These are phyloP conservation scores for Agelas oroides DNA, from an alignment of 37 sponge, comb jelly and placozoan species.

Conservation along the genomic window DNA sequence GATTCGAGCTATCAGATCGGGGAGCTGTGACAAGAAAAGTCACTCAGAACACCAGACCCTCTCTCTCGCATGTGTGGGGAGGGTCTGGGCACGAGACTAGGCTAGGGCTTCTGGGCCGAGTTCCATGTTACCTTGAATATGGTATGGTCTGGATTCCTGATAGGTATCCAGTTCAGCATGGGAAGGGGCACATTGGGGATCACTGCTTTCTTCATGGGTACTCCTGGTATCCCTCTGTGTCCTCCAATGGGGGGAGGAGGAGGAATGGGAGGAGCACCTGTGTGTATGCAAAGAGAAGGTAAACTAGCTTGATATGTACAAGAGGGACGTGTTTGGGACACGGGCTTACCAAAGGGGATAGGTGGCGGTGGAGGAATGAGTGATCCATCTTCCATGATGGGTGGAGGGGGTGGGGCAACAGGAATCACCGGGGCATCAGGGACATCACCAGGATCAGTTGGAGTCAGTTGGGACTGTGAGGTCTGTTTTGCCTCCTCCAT, in stretches of 20 bases:
- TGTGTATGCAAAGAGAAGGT: background rate
- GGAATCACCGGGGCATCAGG: conserved; percentile 8
- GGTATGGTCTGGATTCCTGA: conserved; percentile 64
- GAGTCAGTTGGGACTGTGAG: too few relatives aligned
- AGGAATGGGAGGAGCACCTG: conserved; percentile 44
- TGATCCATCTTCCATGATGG: background rate
- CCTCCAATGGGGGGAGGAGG: conserved; percentile 67
- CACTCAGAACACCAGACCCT: too few relatives aligned
- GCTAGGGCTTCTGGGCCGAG: too few relatives aligned
- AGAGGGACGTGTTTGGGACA: background rate
- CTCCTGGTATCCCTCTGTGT: background rate
- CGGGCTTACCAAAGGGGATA: background rate
- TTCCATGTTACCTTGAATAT: conserved; percentile 62
- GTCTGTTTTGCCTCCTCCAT: background rate
- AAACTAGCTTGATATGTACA: background rate
- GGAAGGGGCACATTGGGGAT: conserved; percentile 74
- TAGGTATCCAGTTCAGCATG: conserved; percentile 80
- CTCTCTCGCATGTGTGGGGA: too few relatives aligned
- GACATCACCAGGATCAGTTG: background rate
- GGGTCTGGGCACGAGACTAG: too few relatives aligned
- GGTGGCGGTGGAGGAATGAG: conserved; percentile 62
- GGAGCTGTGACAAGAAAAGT: too few relatives aligned
- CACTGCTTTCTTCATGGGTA: conserved; percentile 42
- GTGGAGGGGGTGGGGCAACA: conserved; percentile 48
- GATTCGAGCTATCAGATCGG: too few relatives aligned